A percentile compares a stretch with the other conserved stretches of the same genome.
These are phyloP conservation scores for Mamestra configurata DNA, from an alignment of 1,140 invertebrate species.

Conservation along the genomic window DNA sequence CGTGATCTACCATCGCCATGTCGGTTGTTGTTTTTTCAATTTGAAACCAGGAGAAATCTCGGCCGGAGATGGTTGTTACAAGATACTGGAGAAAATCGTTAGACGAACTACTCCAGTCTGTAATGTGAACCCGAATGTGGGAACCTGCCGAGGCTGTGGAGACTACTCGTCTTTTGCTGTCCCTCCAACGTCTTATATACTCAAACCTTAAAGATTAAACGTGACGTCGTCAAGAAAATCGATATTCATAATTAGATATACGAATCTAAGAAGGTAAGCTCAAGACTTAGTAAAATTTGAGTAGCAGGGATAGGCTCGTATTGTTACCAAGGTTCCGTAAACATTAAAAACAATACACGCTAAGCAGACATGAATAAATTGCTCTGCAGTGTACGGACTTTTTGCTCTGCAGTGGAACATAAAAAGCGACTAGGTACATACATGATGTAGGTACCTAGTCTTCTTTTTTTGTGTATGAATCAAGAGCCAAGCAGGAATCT, in stretches of 20 bases:
- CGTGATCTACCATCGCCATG: slow-evolving; percentile 78
- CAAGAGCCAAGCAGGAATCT: too few relatives aligned
- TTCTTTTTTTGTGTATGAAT: too few relatives aligned
- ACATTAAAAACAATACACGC: not conserved
- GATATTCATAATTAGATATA: slow-evolving; percentile 87
- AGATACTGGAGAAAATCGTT: slow-evolving; percentile 88
- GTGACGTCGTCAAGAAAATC: slow-evolving; percentile 76
- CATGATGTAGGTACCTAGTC: too few relatives aligned
- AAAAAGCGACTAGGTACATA: too few relatives aligned
- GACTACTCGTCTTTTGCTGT: slow-evolving; percentile 79
- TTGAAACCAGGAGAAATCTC: slow-evolving; percentile 61
- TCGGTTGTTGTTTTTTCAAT: slow-evolving; percentile 50
- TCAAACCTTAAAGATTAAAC: slow-evolving; percentile 69
- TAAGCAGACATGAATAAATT: not conserved
- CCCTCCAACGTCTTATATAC: slow-evolving; percentile 77
- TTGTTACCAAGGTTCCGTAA: not conserved
- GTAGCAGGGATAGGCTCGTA: slow-evolving; percentile 15
- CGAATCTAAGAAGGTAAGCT: slow-evolving; percentile 75
- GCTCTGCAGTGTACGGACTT: too few relatives aligned
- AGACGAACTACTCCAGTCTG: slow-evolving; percentile 88
- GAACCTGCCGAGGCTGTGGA: slow-evolving; percentile 77
- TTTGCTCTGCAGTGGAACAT: too few relatives aligned
- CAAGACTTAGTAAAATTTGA: slow-evolving; percentile 59
- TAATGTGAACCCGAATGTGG: slow-evolving; percentile 76
- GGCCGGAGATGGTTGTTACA: slow-evolving; percentile 82